Conservation (phyloP, 2,113 vertebrate genomes). For the Seriola rivoliana region DNA sequence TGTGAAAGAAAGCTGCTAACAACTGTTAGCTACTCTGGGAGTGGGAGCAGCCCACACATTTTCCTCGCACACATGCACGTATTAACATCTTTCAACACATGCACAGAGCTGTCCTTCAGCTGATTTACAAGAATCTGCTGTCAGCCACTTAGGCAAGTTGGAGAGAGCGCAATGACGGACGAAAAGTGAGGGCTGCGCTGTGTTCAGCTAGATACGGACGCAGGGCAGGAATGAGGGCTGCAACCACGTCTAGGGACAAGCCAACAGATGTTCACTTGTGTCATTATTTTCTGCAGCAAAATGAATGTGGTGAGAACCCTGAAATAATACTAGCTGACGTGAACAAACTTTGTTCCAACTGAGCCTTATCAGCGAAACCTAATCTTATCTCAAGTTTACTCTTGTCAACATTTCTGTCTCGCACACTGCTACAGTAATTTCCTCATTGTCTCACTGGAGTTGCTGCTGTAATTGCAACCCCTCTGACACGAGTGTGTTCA, state of each 20-base stretch:
- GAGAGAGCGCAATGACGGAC: conserved; percentile 1
- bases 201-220: conserved; percentile 3
- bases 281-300: conserved; percentile 35
- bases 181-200: neutral
- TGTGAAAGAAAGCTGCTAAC: conserved; percentile 45
- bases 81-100: neutral
- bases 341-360: neutral
- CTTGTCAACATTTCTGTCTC: conserved; percentile 27
- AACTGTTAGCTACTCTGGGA: conserved; percentile 33
- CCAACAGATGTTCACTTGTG: conserved; percentile 5
- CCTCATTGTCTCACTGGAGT: neutral
- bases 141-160: conserved; percentile 1
- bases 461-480: neutral
- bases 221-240: neutral
- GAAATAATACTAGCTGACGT: conserved; percentile 44
- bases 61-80: neutral
- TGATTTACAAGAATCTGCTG: conserved; percentile 14
- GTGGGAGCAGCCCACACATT: conserved; percentile 30
- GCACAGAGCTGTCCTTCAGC: conserved; percentile 31
- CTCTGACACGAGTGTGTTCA: neutral
- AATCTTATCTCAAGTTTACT: conserved; percentile 28
- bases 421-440: neutral
- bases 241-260: neutral
- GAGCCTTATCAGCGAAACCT: conserved; percentile 41
- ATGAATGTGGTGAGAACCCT: conserved; percentile 23